A percentile compares a stretch with the other conserved stretches of the same genome.
These are phyloP conservation scores for Tipula vernalis DNA, from an alignment of 2,888 invertebrate genomes.

Conservation along the genomic window DNA sequence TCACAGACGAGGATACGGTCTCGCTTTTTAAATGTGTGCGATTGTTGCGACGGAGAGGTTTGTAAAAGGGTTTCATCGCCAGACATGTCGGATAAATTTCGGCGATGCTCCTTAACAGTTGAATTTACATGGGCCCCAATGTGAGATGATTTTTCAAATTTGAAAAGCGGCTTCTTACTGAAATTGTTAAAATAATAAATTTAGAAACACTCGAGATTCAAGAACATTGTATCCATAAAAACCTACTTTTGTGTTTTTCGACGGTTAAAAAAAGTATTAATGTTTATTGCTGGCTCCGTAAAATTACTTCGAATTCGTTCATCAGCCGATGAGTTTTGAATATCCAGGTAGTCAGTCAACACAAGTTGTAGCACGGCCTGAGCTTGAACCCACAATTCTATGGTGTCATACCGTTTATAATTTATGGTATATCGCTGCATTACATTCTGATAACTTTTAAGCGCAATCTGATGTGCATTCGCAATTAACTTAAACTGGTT, in stretches of 20 bases:
- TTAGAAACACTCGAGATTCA: not conserved
- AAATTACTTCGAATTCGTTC: constrained; percentile 41
- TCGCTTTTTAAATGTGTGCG: constrained; percentile 22
- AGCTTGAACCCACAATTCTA: constrained; percentile 80
- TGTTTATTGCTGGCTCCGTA: constrained; percentile 33
- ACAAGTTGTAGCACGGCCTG: constrained; percentile 80
- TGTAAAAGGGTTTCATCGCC: constrained; percentile 28
- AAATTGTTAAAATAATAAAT: constrained; percentile 19
- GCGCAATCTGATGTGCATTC: constrained; percentile 56
- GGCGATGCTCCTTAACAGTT: constrained; percentile 28
- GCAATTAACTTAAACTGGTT: constrained; percentile 74
- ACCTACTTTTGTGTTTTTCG: constrained; percentile 31
- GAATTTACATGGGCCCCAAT: not conserved
- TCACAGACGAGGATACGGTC: constrained; percentile 61
- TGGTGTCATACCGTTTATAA: constrained; percentile 49
- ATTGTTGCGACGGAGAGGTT: constrained; percentile 14
- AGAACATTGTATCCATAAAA: not conserved
- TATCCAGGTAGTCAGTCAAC: constrained; percentile 75
- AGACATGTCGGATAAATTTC: constrained; percentile 33
- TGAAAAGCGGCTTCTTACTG: constrained; percentile 50
- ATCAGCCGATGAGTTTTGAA: constrained; percentile 57
- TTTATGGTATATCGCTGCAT: constrained; percentile 44
- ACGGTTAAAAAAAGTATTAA: constrained; percentile 38
- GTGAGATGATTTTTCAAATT: constrained; percentile 50
- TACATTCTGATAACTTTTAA: constrained; percentile 50